phyloP scores from a whole-genome alignment of 2,113 vertebrate genomes.

The Eudorcas thomsonii region DNA sequence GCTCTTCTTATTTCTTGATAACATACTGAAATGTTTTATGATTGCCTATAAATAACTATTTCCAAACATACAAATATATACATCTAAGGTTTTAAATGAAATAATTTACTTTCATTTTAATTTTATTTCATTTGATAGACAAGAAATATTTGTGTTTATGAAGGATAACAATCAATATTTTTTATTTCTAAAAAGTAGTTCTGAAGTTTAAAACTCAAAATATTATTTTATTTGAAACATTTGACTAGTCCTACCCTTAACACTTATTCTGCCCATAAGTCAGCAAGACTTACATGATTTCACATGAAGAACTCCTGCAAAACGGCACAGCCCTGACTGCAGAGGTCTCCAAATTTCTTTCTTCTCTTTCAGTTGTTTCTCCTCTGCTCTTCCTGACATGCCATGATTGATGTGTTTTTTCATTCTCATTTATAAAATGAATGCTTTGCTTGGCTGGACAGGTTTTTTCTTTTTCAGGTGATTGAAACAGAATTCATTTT shows the following conservation, averaged over 20 bases:
- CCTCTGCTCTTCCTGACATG: neutral
- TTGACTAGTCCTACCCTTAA: neutral
- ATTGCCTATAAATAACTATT: neutral
- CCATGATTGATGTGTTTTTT: conserved; percentile 43
- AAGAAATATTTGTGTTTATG: neutral
- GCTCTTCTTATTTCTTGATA: neutral
- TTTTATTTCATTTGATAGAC: neutral
- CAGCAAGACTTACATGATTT: neutral
- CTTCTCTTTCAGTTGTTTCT: neutral
- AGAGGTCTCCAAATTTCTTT: neutral
- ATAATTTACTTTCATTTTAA: neutral
- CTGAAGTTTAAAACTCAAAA: neutral
- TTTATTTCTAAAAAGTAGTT: neutral
- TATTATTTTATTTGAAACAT: neutral
- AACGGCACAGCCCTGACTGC: neutral
- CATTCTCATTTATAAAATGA: conserved; percentile 29
- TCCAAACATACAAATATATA: neutral
- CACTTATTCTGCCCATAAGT: neutral
- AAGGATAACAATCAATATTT: neutral
- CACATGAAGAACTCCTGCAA: neutral
- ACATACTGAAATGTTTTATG: neutral
- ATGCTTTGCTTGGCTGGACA: conserved; percentile 30
- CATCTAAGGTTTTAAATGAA: neutral
- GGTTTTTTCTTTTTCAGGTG: conserved; percentile 2
- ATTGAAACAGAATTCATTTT: conserved; percentile 28